Conservation (phyloP, 30 jellyfish, hydroid and myxozoan species). For the Haliclystus octoradiatus region DNA sequence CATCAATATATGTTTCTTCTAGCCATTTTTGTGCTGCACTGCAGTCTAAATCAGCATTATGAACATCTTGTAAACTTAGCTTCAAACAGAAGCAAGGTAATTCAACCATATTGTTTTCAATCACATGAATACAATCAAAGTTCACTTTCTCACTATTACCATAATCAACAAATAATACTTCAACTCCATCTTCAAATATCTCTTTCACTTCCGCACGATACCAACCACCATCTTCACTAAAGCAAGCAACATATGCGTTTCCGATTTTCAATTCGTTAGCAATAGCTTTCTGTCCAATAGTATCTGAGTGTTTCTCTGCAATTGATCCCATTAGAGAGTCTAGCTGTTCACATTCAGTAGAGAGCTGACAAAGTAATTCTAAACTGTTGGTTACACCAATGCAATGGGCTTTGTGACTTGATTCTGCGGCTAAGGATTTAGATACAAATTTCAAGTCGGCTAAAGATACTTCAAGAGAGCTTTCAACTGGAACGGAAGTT, state of each 20-base stretch:
- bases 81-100: neutral
- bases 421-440: too few species aligned
- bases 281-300: too few species aligned
- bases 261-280: too few species aligned
- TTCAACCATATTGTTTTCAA: neutral
- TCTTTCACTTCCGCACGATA: slow-evolving; percentile 19
- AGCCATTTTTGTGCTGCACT: slow-evolving; percentile 1
- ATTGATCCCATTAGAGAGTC: too few species aligned
- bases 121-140: neutral
- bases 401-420: too few species aligned
- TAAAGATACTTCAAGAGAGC: too few species aligned
- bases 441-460: too few species aligned
- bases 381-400: too few species aligned
- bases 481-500: too few species aligned
- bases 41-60: neutral
- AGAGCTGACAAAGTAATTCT: too few species aligned
- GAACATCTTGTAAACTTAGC: neutral
- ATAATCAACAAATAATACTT: slow-evolving; percentile 46
- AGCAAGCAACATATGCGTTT: neutral
- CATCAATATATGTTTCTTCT: neutral
- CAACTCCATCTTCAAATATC: neutral
- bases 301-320: too few species aligned
- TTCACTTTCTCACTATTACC: slow-evolving; percentile 17
- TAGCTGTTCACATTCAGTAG: too few species aligned
- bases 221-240: slow-evolving; percentile 10